phyloP scores from a whole-genome alignment of 2,797 vertebrate genomes.

The Hipposideros larvatus region DNA sequence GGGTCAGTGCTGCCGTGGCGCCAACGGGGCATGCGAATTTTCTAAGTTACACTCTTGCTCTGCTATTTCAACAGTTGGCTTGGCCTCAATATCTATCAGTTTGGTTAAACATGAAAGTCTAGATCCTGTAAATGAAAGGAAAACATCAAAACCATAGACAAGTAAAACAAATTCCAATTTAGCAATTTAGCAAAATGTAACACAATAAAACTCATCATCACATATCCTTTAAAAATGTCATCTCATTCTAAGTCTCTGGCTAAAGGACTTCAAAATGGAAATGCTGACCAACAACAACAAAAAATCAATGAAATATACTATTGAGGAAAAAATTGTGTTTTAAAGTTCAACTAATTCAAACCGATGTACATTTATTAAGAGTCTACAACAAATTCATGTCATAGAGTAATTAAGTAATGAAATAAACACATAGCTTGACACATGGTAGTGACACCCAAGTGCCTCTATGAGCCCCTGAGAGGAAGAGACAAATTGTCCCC shows the following conservation, averaged over 20 bases:
- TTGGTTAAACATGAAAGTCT: background rate
- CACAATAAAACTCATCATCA: background rate
- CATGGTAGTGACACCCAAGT: accelerated
- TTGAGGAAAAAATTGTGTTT: background rate
- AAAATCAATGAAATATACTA: background rate
- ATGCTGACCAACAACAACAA: background rate
- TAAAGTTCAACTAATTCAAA: background rate
- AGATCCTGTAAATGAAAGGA: background rate
- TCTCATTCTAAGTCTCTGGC: background rate
- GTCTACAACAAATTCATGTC: no score
- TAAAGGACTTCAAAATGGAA: background rate
- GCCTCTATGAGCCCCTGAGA: background rate
- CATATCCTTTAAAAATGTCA: background rate
- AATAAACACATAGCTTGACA: background rate
- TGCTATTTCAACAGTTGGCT: background rate
- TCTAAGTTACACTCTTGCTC: no score
- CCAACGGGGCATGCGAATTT: background rate
- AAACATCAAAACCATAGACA: background rate
- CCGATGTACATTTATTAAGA: background rate
- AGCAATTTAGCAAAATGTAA: background rate
- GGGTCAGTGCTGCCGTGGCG: accelerated
- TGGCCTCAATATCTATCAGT: accelerated
- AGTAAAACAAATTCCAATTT: background rate
- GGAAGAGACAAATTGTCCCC: accelerated
- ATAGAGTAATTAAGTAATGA: background rate